Evolutionary conservation across 1,140 invertebrate species (phyloP).

Genomic region (Nephotettix cincticeps): DNA sequence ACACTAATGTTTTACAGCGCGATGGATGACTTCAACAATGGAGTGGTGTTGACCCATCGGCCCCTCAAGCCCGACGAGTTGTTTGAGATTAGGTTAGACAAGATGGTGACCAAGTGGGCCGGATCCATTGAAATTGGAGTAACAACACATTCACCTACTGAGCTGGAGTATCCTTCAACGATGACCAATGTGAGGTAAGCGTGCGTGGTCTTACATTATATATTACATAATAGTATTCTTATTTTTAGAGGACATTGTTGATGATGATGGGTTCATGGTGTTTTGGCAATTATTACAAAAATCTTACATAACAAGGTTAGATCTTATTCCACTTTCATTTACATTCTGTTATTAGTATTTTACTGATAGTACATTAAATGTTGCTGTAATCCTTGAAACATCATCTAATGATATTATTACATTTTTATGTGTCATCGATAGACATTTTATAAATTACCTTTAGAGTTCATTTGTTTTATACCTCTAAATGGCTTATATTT

Average conservation of each 20-base stretch:
- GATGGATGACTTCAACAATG: conserved; percentile 93
- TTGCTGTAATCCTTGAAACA: no score
- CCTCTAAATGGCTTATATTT: no score
- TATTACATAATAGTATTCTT: no score
- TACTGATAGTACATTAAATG: no score
- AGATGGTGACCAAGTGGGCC: conserved; percentile 91
- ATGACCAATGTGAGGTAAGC: conserved; percentile 91
- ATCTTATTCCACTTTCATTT: conserved; percentile 37
- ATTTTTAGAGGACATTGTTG: no score
- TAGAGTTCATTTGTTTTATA: no score
- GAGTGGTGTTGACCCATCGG: conserved; percentile 88
- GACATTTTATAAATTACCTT: no score
- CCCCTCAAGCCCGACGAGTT: conserved; percentile 81
- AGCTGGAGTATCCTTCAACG: conserved; percentile 90
- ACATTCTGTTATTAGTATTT: no score
- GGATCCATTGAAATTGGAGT: conserved; percentile 95
- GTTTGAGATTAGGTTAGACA: conserved; percentile 89
- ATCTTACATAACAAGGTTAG: conserved; percentile 16
- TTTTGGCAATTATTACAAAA: no score
- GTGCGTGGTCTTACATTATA: neutral
- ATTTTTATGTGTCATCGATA: no score
- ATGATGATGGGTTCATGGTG: no score
- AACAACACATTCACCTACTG: conserved; percentile 84
- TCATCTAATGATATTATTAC: no score
- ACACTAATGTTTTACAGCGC: conserved; percentile 65